phyloP scores from a whole-genome alignment of 2,888 invertebrate genomes.

The Philaethria dido region DNA sequence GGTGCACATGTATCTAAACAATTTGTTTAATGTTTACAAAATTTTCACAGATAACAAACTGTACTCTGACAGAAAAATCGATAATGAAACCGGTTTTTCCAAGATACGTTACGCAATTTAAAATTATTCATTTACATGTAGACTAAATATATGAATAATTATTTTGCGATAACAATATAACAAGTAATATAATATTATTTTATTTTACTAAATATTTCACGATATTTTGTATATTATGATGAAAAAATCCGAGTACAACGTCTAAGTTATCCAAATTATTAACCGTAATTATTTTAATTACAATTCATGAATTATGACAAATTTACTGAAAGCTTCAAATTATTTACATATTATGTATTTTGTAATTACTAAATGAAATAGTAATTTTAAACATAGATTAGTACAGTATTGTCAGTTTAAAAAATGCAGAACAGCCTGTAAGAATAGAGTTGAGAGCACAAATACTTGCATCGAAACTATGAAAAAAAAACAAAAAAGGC shows the following conservation, averaged over 20 bases:
- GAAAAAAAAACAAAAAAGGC: too few species aligned
- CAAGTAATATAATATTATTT: not conserved
- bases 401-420: too few species aligned
- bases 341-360: too few species aligned
- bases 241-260: not conserved
- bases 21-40: slow-evolving; percentile 52
- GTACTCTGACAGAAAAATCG: slow-evolving; percentile 33
- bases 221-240: not conserved
- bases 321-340: too few species aligned
- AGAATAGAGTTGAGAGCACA: too few species aligned
- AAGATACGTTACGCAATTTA: slow-evolving; percentile 19
- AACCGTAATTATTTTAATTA: too few species aligned
- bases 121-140: slow-evolving; percentile 11
- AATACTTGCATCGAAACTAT: too few species aligned
- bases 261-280: too few species aligned
- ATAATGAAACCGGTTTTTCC: slow-evolving; percentile 39
- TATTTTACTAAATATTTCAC: not conserved
- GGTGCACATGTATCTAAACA: slow-evolving; percentile 50
- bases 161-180: not conserved
- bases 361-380: too few species aligned
- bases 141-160: slow-evolving; percentile 11
- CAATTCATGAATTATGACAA: too few species aligned
- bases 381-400: too few species aligned
- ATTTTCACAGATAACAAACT: slow-evolving; percentile 46
- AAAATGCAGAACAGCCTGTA: too few species aligned